Conservation (phyloP, 2,888 invertebrate species). For the Spatulosminthurus flaviceps region DNA sequence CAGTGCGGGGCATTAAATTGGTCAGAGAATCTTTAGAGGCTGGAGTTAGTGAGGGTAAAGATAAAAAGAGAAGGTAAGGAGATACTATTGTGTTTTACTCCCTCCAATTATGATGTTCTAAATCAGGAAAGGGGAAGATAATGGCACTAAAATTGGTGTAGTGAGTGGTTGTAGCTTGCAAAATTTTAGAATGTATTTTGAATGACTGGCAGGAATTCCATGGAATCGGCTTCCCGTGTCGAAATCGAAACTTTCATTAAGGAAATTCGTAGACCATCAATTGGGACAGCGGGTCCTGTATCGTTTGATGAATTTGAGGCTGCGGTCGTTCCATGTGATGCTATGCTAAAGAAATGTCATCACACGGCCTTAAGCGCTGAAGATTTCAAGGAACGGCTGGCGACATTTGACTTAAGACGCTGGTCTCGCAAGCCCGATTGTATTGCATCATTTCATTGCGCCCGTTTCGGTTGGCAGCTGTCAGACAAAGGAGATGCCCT, state of each 20-base stretch:
- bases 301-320: constrained; percentile 6
- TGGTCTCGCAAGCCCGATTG: constrained; percentile 29
- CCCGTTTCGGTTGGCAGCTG: constrained; percentile 44
- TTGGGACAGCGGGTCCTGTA: background rate
- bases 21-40: constrained; percentile 15
- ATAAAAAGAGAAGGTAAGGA: no score
- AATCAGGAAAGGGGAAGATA: no score
- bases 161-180: no score
- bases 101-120: no score
- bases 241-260: background rate
- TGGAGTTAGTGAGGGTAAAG: background rate
- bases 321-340: background rate
- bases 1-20: background rate
- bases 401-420: constrained; percentile 25
- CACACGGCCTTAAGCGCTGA: constrained; percentile 21
- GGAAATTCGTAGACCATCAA: background rate
- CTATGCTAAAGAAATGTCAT: background rate
- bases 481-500: constrained; percentile 15
- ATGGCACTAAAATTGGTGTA: no score
- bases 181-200: no score
- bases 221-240: no score
- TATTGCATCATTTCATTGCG: constrained; percentile 41
- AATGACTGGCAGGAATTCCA: no score
- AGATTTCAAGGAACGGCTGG: constrained; percentile 22
- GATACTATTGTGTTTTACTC: no score